Percentiles rank a stretch among this genome's conserved stretches.
Evolutionary conservation across 2,797 vertebrate genomes (phyloP).

Genomic region (Setipinna tenuifilis): DNA sequence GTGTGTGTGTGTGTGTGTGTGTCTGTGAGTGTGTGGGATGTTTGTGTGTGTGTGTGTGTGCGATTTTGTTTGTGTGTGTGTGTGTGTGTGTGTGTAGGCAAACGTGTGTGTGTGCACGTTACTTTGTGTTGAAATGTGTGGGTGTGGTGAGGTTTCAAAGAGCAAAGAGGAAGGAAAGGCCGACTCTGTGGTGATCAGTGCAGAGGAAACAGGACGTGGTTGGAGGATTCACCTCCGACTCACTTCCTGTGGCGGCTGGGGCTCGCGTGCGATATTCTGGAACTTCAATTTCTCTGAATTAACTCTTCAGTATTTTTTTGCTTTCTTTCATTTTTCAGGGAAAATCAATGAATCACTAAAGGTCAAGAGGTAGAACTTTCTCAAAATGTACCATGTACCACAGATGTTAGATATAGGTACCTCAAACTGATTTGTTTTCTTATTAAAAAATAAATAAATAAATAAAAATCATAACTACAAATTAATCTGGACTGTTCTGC

Average conservation of each 20-base stretch:
- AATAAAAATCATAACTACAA: background rate
- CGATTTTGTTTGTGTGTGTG: background rate
- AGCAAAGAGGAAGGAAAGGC: background rate
- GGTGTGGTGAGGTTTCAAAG: background rate
- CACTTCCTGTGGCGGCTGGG: slow-evolving; percentile 35
- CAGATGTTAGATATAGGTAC: background rate
- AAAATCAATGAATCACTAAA: background rate
- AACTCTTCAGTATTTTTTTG: background rate
- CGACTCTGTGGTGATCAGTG: background rate
- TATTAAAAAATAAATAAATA: background rate
- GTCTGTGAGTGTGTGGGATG: too few relatives aligned
- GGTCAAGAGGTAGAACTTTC: background rate
- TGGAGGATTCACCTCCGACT: slow-evolving; percentile 37
- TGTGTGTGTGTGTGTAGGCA: background rate
- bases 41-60: too few relatives aligned
- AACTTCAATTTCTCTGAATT: background rate
- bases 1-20: too few relatives aligned
- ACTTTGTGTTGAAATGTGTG: background rate
- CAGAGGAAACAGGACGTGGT: slow-evolving; percentile 33
- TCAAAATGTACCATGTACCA: background rate
- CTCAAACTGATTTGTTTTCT: background rate
- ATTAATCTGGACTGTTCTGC: background rate
- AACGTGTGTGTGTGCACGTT: background rate
- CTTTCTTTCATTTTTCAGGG: background rate
- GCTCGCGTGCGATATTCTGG: background rate